Evolutionary conservation across 2,113 vertebrate genomes (phyloP), one percentile per base, ranked within the genome.

Genomic region (Holacanthus passer): DNA sequence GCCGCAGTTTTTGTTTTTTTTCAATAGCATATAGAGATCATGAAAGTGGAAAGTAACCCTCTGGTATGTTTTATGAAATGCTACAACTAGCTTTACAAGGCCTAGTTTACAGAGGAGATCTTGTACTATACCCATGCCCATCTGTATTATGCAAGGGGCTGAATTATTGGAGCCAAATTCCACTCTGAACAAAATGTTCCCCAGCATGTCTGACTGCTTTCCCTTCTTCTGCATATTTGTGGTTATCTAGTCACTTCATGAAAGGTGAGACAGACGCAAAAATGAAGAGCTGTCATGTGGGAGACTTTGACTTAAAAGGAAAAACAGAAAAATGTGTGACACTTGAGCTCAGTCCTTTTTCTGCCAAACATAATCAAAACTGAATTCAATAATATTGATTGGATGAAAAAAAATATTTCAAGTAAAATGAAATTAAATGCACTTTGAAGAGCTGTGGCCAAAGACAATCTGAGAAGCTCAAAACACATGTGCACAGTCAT

Each of bases 181-280:
- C 59, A 69, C 53, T 77, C 45, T 65, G 85, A 88, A 88, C 83
- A 82, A 87, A 90, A 89, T 90, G 83, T 91, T 90, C 81, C 74
- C 39, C 35, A 45, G 45, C 53, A 39, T 35, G 76, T 84, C 47
- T 80, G 65, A 80, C 60, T 77, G 60, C 27, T 50, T 88, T 84
- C 35, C 22, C 71, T 71, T 53, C 41, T 65, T 60, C 83, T 86
- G 78, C 78, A 90, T 86, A 71, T 83, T 87, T 92, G 83, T 91
- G 87, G 86, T 88, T 85, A 88, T 88, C 87, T 84, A 76, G 87
- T 92, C 88, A 73, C 72, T 66, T 85, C 27, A 52, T 58, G 43
- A 60, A 90, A 86, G 75, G 84, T 86, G 58, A 76, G 52, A 79
- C 45, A 76, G 52, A 79, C 50, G 73, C 41, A 78, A 48, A 83